A percentile compares a stretch with the other conserved stretches of the same genome.
Conservation (phyloP, 1,140 invertebrate species). For the Hylyphantes graminicola region DNA sequence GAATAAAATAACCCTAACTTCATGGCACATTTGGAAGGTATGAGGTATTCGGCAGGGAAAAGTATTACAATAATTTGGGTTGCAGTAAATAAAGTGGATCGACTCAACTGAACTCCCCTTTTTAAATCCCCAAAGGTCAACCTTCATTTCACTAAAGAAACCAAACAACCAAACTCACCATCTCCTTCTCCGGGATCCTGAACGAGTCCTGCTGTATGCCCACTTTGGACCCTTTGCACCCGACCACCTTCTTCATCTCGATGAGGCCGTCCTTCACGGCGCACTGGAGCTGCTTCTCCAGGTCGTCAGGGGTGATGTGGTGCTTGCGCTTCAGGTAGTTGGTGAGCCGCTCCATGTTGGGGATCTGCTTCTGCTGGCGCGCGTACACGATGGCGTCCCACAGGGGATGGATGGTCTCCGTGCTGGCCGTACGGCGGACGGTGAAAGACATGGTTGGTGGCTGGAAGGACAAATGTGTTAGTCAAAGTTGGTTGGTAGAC, state of each 20-base stretch:
- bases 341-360: constrained; percentile 71
- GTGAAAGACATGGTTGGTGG: constrained; percentile 43
- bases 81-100: too few relatives aligned
- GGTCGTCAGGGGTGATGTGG: constrained; percentile 67
- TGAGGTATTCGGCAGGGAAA: too few relatives aligned
- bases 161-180: constrained; percentile 66
- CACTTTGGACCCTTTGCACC: constrained; percentile 72
- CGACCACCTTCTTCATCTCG: constrained; percentile 69
- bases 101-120: too few relatives aligned
- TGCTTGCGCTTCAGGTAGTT: constrained; percentile 66
- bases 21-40: too few relatives aligned
- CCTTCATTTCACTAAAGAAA: too few relatives aligned
- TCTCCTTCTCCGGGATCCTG: constrained; percentile 68
- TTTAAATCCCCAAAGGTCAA: too few relatives aligned
- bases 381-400: constrained; percentile 72
- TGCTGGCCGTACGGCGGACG: constrained; percentile 65
- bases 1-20: too few relatives aligned
- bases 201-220: constrained; percentile 74
- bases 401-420: constrained; percentile 69
- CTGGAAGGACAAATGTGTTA: too few relatives aligned
- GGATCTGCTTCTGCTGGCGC: constrained; percentile 72
- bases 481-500: too few relatives aligned
- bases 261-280: constrained; percentile 72
- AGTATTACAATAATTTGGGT: too few relatives aligned
- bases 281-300: constrained; percentile 70